Percentiles rank a stretch among this genome's conserved stretches.
Conservation (phyloP, 2,797 vertebrate genomes). For the Bucorvus abyssinicus region DNA sequence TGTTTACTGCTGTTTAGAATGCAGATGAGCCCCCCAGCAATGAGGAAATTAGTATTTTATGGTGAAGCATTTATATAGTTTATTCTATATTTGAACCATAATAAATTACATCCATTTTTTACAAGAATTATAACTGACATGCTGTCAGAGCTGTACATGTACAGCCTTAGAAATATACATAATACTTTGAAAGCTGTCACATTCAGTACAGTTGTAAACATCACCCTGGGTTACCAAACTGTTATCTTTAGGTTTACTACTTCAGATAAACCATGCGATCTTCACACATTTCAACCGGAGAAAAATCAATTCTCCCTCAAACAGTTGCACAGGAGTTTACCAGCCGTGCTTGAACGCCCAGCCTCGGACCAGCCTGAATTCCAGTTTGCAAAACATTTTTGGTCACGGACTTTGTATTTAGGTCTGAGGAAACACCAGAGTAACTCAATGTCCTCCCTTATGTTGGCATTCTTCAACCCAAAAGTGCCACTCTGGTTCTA, state of each 20-base stretch:
- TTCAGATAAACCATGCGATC: slow-evolving; percentile 11
- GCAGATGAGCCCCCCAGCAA: slow-evolving; percentile 71
- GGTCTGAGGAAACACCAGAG: background rate
- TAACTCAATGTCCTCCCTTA: background rate
- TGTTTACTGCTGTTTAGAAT: slow-evolving; percentile 67
- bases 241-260: slow-evolving; percentile 69
- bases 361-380: background rate
- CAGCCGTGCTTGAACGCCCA: background rate
- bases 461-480: background rate
- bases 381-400: background rate
- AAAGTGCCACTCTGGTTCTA: background rate
- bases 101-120: slow-evolving; percentile 78
- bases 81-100: slow-evolving; percentile 78
- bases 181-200: slow-evolving; percentile 81
- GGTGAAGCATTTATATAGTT: slow-evolving; percentile 68
- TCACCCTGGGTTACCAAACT: slow-evolving; percentile 75
- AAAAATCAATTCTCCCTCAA: slow-evolving; percentile 56
- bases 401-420: background rate
- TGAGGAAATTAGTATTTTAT: slow-evolving; percentile 75
- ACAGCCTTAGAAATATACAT: slow-evolving; percentile 74
- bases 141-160: slow-evolving; percentile 78
- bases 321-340: slow-evolving; percentile 11
- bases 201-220: slow-evolving; percentile 77
- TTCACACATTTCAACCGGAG: slow-evolving; percentile 49
- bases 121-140: slow-evolving; percentile 80